Base-by-base conservation (phyloP, 2,888 invertebrate species). In the Tenthredo mesomela region DNA sequence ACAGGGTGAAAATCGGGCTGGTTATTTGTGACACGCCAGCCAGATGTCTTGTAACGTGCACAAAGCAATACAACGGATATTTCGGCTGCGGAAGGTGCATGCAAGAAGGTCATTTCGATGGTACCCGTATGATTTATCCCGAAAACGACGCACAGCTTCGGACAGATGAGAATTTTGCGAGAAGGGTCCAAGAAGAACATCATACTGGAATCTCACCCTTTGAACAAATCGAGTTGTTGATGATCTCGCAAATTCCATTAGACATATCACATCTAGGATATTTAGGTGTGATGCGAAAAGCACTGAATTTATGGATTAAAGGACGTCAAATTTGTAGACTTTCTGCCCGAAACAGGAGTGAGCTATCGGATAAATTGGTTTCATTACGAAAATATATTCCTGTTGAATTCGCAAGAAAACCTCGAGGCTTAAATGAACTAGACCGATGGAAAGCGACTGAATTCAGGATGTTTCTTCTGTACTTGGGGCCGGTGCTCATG, bases 401-500 rank as follows among this genome's bases (percentile, higher is more conserved):
- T n/a, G 18, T 15, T n/a, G 58, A 58, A 58, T 58, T 58, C n/a
- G n/a, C 18, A 15, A 58, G 58, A 58, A 58, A 58, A 58, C 58
- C 58, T n/a, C 15, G 58, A 58, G 58, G 58, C n/a, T n/a, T 58
- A 15, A 58, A 58, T 2, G 58, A 58, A 58, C 0, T 58, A n/a
- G n/a, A n/a, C n/a, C n/a, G n/a, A n/a, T n/a, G n/a, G n/a, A n/a
- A n/a, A n/a, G n/a, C n/a, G n/a, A 58, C 58, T 5, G 58, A 58
- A n/a, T 58, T 58, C n/a, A 15, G 58, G 15, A 15, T 58, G 18
- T 58, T 58, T 58, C 58, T 58, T 58, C 12, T 58, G 58, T 58
- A 58, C 58, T 58, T 58, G 58, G 58, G n/a, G 18, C 58, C 58
- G 15, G 58, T n/a, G n/a, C n/a, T 58, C 58, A n/a, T 58, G 58